Percentiles rank a stretch among this genome's conserved stretches.
These are phyloP conservation scores for Yponomeuta plumbellus DNA, from an alignment of 2,888 invertebrate species.

Conservation along the genomic window DNA sequence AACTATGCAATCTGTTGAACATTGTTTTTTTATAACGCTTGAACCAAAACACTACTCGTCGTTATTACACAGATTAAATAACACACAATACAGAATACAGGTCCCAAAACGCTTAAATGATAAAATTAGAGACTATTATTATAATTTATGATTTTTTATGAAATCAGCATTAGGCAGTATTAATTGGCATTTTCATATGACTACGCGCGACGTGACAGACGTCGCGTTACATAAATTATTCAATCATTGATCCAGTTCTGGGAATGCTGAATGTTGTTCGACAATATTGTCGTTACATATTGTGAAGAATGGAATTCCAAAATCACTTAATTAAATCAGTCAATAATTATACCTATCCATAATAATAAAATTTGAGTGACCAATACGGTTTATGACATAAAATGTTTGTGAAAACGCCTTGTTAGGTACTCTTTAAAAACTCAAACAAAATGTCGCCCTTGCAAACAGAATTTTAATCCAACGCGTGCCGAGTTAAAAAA, in stretches of 20 bases:
- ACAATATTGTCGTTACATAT: background rate
- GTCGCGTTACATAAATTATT: background rate
- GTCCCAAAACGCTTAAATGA: slow-evolving; percentile 8
- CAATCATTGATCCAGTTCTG: background rate
- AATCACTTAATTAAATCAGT: slow-evolving; percentile 61
- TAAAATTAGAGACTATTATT: background rate
- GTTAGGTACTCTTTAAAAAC: background rate
- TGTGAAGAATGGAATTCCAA: slow-evolving; percentile 1
- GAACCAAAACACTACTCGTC: slow-evolving; percentile 2
- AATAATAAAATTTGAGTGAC: background rate
- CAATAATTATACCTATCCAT: slow-evolving; percentile 23
- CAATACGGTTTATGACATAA: background rate
- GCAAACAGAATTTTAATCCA: too few relatives aligned
- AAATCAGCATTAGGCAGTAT: background rate
- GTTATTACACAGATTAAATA: background rate
- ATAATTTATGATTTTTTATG: background rate
- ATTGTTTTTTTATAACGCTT: background rate
- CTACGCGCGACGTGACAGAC: background rate
- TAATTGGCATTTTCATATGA: background rate
- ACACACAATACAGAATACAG: background rate
- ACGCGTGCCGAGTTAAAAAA: too few relatives aligned
- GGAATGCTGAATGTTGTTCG: background rate
- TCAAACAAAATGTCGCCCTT: too few relatives aligned
- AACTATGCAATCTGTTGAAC: background rate
- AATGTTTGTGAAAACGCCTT: background rate